phyloP scores from a whole-genome alignment of 2,888 invertebrate genomes.

The Heliconius cydno region DNA sequence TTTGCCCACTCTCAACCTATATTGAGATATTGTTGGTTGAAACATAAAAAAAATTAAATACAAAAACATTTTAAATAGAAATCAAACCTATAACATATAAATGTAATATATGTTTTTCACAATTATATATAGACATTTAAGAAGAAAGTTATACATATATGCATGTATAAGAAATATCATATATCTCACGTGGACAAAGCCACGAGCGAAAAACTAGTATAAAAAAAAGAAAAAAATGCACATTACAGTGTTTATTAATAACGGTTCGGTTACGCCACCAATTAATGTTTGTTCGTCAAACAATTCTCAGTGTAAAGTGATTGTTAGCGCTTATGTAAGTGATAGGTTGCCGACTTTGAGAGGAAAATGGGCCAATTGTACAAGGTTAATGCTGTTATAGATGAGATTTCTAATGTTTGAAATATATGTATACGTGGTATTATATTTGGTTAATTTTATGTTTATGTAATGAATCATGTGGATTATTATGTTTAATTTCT shows the following conservation, averaged over 20 bases:
- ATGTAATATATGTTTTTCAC: background rate
- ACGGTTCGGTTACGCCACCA: constrained; percentile 19
- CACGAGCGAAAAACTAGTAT: no score
- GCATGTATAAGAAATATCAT: background rate
- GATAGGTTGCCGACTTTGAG: constrained; percentile 17
- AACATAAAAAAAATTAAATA: no score
- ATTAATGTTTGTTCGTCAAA: constrained; percentile 31
- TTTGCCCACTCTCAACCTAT: background rate
- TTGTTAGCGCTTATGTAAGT: constrained; percentile 36
- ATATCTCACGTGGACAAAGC: background rate
- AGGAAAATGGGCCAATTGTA: constrained; percentile 30
- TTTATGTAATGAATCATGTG: background rate
- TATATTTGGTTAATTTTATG: background rate
- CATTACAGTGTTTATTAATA: background rate
- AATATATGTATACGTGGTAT: background rate
- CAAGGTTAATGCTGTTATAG: constrained; percentile 20
- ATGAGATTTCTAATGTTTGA: constrained; percentile 3
- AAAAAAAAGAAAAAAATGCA: background rate
- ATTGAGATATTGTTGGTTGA: no score
- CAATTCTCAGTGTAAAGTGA: constrained; percentile 23
- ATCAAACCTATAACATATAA: background rate
- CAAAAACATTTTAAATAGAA: background rate
- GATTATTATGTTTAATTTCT: background rate
- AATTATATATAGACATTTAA: no score
- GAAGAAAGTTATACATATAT: background rate